phyloP scores from a whole-genome alignment of 2,113 vertebrate species.

The Oryzias curvinotus region DNA sequence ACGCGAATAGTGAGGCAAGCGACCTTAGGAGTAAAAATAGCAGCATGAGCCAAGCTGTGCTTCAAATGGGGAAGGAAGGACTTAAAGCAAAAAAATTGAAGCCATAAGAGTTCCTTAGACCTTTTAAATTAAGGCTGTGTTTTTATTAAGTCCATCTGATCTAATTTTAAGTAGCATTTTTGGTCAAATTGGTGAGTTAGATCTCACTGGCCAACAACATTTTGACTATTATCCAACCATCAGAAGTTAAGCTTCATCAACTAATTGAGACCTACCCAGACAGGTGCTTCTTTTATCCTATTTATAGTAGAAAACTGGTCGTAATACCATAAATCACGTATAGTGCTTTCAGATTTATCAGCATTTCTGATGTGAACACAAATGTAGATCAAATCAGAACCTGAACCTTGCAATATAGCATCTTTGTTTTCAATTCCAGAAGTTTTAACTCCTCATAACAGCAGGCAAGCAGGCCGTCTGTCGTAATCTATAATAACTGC shows the following conservation, averaged over 20 bases:
- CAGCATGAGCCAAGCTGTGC: constrained; percentile 33
- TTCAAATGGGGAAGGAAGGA: constrained; percentile 31
- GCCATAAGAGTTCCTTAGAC: constrained; percentile 6
- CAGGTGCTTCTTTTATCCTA: too few relatives aligned
- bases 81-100: constrained; percentile 40
- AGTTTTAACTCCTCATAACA: constrained; percentile 29
- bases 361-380: not conserved
- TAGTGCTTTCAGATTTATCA: not conserved
- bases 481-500: constrained; percentile 22
- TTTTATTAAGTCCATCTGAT: too few relatives aligned
- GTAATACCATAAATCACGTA: too few relatives aligned
- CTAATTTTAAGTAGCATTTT: too few relatives aligned
- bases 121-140: not conserved
- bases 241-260: too few relatives aligned
- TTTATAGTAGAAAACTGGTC: too few relatives aligned
- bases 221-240: too few relatives aligned
- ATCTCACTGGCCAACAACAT: too few relatives aligned
- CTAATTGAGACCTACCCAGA: too few relatives aligned
- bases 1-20: constrained; percentile 46
- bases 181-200: too few relatives aligned
- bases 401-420: constrained; percentile 15
- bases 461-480: constrained; percentile 15
- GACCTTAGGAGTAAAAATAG: constrained; percentile 73
- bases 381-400: not conserved
- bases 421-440: constrained; percentile 20